phyloP scores from a whole-genome alignment of 2,113 vertebrate species.

The Malurus cyaneus region DNA sequence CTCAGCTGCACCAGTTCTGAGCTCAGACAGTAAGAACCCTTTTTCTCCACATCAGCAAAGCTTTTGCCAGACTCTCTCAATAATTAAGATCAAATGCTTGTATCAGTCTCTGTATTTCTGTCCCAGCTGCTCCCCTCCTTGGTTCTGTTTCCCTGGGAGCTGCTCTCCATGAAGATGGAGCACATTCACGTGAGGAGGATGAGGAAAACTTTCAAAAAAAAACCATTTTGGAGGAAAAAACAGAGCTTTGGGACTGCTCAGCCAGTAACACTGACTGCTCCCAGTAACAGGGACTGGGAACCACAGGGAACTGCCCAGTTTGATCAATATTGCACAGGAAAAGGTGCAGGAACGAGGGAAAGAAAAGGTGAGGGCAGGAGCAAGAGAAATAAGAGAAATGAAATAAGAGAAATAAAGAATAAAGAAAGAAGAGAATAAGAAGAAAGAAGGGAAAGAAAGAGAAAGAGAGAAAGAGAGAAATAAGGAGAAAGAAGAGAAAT shows the following conservation, averaged over 20 bases:
- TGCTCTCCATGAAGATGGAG: not conserved
- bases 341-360: rapidly evolving
- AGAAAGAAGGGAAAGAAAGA: too few species aligned
- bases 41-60: not conserved
- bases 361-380: too few species aligned
- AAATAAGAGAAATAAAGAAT: too few species aligned
- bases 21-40: not conserved
- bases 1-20: not conserved
- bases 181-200: not conserved
- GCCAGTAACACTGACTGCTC: not conserved
- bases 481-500: too few species aligned
- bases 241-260: not conserved
- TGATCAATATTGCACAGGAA: rapidly evolving
- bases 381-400: too few species aligned
- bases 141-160: not conserved
- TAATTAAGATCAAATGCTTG: not conserved
- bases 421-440: too few species aligned
- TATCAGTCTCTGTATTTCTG: not conserved
- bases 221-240: rapidly evolving
- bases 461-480: too few species aligned
- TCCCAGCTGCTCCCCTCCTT: not conserved
- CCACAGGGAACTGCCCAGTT: not conserved
- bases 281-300: not conserved
- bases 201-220: not conserved
- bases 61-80: not conserved